Evolutionary conservation across 2,797 vertebrate species (phyloP).

Genomic region (Iguana delicatissima): DNA sequence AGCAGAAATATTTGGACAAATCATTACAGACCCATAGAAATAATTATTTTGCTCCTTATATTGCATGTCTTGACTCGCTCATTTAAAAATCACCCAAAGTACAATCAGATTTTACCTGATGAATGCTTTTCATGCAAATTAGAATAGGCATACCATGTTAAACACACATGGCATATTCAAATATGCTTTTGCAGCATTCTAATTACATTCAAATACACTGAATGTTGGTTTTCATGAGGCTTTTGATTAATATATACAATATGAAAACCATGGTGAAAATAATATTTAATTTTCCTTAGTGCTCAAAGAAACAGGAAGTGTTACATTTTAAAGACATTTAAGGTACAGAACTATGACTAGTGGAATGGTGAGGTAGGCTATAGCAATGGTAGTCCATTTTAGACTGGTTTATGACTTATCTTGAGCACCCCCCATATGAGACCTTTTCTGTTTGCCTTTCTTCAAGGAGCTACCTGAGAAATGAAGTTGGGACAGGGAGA

Average conservation of each 20-base stretch:
- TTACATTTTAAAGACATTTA: background rate
- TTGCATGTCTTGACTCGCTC: constrained; percentile 18
- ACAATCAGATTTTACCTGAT: constrained; percentile 11
- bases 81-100: background rate
- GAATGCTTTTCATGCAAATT: background rate
- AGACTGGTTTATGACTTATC: background rate
- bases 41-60: constrained; percentile 26
- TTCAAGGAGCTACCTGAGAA: background rate
- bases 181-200: background rate
- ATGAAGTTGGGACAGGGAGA: background rate
- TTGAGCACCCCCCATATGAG: background rate
- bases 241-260: constrained; percentile 1
- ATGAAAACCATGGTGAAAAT: background rate
- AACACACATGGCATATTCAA: background rate
- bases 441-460: background rate
- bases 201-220: background rate
- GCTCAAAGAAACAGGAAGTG: background rate
- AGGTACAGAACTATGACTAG: background rate
- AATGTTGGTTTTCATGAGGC: background rate
- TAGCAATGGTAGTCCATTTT: background rate
- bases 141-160: background rate
- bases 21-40: constrained; percentile 25
- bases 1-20: constrained; percentile 8
- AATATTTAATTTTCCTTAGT: background rate
- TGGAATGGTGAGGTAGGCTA: background rate